Base-by-base conservation (phyloP, 2,888 invertebrate genomes). In the Leucophora obtusa region DNA sequence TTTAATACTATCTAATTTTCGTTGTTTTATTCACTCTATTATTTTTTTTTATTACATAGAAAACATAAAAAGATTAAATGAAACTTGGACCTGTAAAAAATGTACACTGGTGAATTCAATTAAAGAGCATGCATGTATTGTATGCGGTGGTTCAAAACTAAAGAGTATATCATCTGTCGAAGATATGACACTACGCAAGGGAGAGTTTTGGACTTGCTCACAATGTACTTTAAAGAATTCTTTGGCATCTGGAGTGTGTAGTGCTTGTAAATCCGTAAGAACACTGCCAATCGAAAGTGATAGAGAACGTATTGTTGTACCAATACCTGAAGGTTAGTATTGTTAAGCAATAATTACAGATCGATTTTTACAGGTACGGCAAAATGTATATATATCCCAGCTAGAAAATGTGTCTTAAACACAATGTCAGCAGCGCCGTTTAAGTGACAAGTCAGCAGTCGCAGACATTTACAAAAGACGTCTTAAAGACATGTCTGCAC, bases 191-290 rank as follows among this genome's bases (percentile, higher is more conserved):
- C 88, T 95, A 83, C 91, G 94, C 24, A 94, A 93, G 86, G 94
- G 94, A 14, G 94, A 94, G 87, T 94, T 94, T 86, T 95, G 95
- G 95, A 93, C 94, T 0, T 97, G 97, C 88, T 92, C 92, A 43
- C 93, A 94, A 51, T 96, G 96, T 85, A 97, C 97, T 0, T 91
- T 97, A 2, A 94, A 95, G 85, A 96, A 96, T 90, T 94, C 95
- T 0, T 87, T 94, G 4, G 93, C 93, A 0, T 92, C 93, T 50
- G 92, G 91, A 43, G 86, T 92, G 56, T 96, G 96, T 87, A 93
- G 94, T 72, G 96, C 94, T 14, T 96, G 96, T 88, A 96, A 96
- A 89, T 94, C 95, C 0, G 90, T 90, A 65, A 91, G 90, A 28
- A 68, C 78, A 70, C 65, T 83, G 66, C 82, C 84, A 21, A 82